Conservation (phyloP, 2,888 invertebrate species). For the Drosophila dives region DNA sequence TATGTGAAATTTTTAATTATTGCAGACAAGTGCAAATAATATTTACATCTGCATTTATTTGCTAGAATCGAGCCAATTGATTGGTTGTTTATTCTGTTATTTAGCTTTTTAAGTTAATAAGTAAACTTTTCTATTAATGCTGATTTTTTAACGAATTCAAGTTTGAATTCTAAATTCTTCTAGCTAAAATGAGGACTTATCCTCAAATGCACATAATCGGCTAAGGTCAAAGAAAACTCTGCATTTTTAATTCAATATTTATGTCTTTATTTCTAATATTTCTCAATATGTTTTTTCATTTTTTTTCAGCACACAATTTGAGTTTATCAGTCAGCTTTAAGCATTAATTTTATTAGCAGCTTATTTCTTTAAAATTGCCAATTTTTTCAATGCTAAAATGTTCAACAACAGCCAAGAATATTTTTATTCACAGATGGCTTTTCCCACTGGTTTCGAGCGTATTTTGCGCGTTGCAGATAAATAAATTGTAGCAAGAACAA, state of each 20-base stretch:
- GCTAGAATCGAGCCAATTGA: background rate
- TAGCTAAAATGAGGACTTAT: background rate
- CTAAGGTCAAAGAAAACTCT: background rate
- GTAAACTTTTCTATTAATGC: background rate
- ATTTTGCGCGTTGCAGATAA: constrained; percentile 63
- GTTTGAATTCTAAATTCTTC: background rate
- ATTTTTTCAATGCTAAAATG: background rate
- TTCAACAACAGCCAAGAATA: background rate
- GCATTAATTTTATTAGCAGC: constrained; percentile 18
- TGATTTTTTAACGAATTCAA: background rate
- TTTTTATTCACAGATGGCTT: constrained; percentile 4
- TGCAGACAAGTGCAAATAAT: background rate
- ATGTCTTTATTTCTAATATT: background rate
- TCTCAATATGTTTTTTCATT: background rate
- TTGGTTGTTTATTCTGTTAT: background rate
- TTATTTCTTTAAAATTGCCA: background rate
- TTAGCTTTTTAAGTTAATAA: background rate
- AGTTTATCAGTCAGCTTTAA: background rate
- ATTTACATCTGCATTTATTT: background rate
- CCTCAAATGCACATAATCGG: background rate
- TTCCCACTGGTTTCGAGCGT: constrained; percentile 1
- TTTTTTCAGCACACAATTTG: background rate
- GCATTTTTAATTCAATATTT: background rate
- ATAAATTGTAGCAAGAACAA: constrained; percentile 38
- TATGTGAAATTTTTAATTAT: background rate